A percentile compares a stretch with the other conserved stretches of the same genome.
Conservation (phyloP, 2,113 vertebrate species). For the Protomyctophum bolini region DNA sequence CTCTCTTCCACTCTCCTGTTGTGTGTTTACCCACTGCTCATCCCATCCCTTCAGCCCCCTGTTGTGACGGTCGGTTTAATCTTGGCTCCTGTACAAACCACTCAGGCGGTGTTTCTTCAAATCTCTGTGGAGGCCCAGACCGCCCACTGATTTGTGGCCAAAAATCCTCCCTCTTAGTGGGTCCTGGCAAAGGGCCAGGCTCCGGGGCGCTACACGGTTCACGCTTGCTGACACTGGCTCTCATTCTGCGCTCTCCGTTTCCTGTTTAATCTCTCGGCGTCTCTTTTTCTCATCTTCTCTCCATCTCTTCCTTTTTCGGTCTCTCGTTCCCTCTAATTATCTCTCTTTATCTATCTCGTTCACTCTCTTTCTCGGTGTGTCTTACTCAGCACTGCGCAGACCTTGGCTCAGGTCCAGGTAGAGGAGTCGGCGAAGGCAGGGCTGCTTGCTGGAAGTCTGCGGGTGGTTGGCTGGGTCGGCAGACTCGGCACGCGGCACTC, state of each 20-base stretch:
- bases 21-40: constrained; percentile 29
- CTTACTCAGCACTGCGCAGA: constrained; percentile 50
- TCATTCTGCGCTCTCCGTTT: constrained; percentile 43
- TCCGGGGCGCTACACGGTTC: constrained; percentile 40
- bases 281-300: no score
- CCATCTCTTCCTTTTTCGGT: not conserved
- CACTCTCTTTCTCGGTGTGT: constrained; percentile 26
- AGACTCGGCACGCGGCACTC: constrained; percentile 45
- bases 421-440: constrained; percentile 47
- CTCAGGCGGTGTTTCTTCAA: constrained; percentile 48
- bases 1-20: constrained; percentile 11
- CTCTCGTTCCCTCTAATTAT: constrained; percentile 33
- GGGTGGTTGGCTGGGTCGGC: constrained; percentile 67
- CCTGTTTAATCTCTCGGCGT: constrained; percentile 9
- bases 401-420: constrained; percentile 74
- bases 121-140: constrained; percentile 53
- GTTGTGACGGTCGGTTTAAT: constrained; percentile 53
- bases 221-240: constrained; percentile 39
- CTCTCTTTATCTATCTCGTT: constrained; percentile 27
- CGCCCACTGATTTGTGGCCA: constrained; percentile 63
- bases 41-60: constrained; percentile 31
- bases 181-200: constrained; percentile 70
- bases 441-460: constrained; percentile 53
- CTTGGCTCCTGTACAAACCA: constrained; percentile 35
- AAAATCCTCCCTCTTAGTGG: constrained; percentile 67